phyloP scores from a whole-genome alignment of 2,797 vertebrate species.

The Falco peregrinus region DNA sequence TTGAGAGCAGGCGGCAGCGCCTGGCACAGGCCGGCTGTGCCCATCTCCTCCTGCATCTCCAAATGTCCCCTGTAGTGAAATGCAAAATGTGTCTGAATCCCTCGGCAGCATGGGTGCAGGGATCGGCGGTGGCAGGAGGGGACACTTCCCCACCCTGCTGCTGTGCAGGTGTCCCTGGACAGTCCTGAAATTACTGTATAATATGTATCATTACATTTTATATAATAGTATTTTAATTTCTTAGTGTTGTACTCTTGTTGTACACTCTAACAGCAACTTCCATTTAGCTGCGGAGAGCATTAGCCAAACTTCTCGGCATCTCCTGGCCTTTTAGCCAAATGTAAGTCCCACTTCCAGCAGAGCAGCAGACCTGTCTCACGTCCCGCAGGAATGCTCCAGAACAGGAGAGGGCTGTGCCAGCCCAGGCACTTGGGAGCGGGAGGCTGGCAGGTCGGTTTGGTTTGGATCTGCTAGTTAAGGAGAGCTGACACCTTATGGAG shows the following conservation, averaged over 20 bases:
- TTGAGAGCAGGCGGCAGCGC: not conserved
- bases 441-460: fast-evolving
- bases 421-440: not conserved
- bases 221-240: not conserved
- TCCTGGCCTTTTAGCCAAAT: not conserved
- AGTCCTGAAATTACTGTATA: not conserved
- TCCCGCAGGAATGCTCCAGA: fast-evolving
- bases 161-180: not conserved
- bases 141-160: fast-evolving
- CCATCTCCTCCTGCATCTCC: not conserved
- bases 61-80: fast-evolving
- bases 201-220: not conserved
- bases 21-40: fast-evolving
- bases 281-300: not conserved
- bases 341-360: fast-evolving
- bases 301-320: fast-evolving
- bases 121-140: not conserved
- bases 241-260: fast-evolving
- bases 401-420: not conserved
- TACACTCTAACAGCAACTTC: not conserved
- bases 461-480: not conserved
- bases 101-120: fast-evolving
- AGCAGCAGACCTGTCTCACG: not conserved
- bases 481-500: not conserved
- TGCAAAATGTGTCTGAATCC: fast-evolving